Percentiles rank a stretch among this genome's conserved stretches.
Conservation (phyloP, 2,113 vertebrate species). For the Promerops cafer region DNA sequence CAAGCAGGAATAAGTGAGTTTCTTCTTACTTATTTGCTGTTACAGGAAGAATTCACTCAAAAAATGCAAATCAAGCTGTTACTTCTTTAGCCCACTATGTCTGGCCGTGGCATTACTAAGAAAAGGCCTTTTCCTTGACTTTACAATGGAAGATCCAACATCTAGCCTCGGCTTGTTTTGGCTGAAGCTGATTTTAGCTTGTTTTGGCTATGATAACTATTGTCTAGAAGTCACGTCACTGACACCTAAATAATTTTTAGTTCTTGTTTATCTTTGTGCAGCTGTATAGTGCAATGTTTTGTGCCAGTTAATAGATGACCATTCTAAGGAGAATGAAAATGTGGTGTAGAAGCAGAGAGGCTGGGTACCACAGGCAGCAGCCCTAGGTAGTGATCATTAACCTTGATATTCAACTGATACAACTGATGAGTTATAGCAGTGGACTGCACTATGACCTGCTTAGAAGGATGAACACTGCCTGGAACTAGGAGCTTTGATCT, state of each 20-base stretch:
- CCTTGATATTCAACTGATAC: neutral
- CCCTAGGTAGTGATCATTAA: neutral
- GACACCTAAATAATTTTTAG: neutral
- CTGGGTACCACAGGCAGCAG: neutral
- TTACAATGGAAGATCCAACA: neutral
- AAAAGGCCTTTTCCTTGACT: neutral
- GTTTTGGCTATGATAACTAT: neutral
- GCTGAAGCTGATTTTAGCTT: neutral
- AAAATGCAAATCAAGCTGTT: neutral
- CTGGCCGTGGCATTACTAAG: neutral
- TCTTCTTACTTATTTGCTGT: neutral
- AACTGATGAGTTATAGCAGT: neutral
- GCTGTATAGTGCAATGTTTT: rapidly evolving
- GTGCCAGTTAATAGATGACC: neutral
- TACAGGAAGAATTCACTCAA: neutral
- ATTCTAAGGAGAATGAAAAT: neutral
- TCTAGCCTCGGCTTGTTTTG: neutral
- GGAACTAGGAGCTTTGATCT: neutral
- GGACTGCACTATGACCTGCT: neutral
- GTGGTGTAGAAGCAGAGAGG: neutral
- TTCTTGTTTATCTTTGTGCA: neutral
- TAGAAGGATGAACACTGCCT: neutral
- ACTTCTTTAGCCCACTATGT: neutral
- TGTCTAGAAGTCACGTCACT: neutral
- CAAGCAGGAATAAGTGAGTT: neutral